phyloP scores from a whole-genome alignment of 2,113 vertebrate species.

The Cyanoderma ruficeps region DNA sequence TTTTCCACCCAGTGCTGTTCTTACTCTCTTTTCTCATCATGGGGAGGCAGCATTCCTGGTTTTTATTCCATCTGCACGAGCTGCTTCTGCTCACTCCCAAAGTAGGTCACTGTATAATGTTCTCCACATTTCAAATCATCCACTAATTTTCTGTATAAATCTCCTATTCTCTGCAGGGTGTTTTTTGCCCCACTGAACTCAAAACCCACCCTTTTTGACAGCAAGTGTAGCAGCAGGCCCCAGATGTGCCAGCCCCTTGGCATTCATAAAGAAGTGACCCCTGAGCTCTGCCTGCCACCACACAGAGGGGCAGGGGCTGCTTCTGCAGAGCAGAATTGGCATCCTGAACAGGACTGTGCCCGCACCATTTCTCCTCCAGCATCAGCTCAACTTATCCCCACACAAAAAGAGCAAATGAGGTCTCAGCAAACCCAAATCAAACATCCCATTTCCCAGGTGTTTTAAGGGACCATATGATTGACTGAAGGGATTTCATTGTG shows the following conservation, averaged over 20 bases:
- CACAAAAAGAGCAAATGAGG: neutral
- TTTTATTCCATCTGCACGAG: neutral
- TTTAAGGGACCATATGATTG: neutral
- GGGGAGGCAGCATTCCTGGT: rapidly evolving
- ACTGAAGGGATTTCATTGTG: neutral
- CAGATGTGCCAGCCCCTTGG: neutral
- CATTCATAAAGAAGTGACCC: neutral
- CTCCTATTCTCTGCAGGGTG: neutral
- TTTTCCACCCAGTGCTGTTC: neutral
- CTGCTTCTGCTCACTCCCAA: neutral
- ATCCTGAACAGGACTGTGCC: neutral
- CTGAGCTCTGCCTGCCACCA: neutral
- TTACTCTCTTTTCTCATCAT: rapidly evolving
- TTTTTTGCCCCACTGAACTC: neutral
- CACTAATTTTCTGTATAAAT: neutral
- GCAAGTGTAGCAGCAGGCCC: neutral
- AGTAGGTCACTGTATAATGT: neutral
- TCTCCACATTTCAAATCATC: neutral
- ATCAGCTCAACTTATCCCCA: neutral
- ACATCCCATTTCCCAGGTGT: neutral
- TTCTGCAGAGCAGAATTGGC: neutral
- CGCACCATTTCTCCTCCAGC: neutral
- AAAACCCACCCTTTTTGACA: neutral
- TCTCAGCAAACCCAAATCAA: neutral
- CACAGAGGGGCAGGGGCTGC: neutral